These are phyloP conservation scores for Phaedon cochleariae DNA, from an alignment of 2,888 invertebrate species.

Conservation along the genomic window DNA sequence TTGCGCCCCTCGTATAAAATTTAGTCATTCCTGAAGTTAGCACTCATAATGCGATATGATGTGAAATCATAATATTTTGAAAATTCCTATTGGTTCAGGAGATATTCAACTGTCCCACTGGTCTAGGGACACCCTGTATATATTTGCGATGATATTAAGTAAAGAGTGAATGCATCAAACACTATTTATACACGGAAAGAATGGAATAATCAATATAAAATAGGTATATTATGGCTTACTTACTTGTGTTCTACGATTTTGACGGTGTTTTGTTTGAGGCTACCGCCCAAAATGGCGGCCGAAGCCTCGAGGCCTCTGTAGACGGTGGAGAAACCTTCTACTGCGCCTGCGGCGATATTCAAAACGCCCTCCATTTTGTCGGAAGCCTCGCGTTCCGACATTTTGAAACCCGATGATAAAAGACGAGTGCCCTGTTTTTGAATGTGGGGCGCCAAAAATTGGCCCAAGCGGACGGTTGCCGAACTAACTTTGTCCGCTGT, in stretches of 20 bases:
- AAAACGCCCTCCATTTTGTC: slow-evolving; percentile 68
- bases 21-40: too few species aligned
- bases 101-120: too few species aligned
- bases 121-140: too few species aligned
- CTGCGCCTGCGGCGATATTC: slow-evolving; percentile 75
- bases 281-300: slow-evolving; percentile 71
- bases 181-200: too few species aligned
- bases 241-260: slow-evolving; percentile 78
- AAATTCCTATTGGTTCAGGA: too few species aligned
- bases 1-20: too few species aligned
- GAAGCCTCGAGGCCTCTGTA: slow-evolving; percentile 77
- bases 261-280: slow-evolving; percentile 76
- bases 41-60: too few species aligned
- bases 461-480: slow-evolving; percentile 73
- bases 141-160: too few species aligned
- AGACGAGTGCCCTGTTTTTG: slow-evolving; percentile 70
- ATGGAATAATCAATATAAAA: neutral
- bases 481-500: slow-evolving; percentile 69
- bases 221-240: slow-evolving; percentile 44
- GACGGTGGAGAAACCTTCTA: slow-evolving; percentile 75
- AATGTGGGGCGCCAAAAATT: slow-evolving; percentile 74
- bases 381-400: slow-evolving; percentile 65
- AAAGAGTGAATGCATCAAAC: too few species aligned
- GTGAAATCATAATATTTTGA: too few species aligned
- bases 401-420: slow-evolving; percentile 66